These are phyloP conservation scores for Drosophila bunnanda DNA, from an alignment of 2,888 invertebrate species.

Conservation along the genomic window DNA sequence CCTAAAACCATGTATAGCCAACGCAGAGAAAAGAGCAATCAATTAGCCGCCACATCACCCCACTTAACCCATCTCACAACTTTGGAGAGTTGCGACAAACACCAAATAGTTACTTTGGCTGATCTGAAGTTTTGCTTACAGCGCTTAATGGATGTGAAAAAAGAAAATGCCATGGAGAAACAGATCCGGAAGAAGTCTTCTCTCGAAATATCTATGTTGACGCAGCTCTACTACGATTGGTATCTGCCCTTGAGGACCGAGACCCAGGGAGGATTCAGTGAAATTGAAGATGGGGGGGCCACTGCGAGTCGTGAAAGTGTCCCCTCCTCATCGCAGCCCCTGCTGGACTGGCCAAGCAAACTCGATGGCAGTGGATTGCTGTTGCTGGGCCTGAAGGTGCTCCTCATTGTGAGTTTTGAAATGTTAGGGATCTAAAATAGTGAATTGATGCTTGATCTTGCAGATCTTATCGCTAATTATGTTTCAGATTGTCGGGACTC, in stretches of 20 bases:
- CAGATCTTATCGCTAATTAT: conserved; percentile 55
- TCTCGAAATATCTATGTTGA: conserved; percentile 28
- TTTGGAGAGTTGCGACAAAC: conserved; percentile 32
- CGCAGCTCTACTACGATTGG: conserved; percentile 59
- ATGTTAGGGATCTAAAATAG: conserved; percentile 3
- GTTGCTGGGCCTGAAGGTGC: conserved; percentile 12
- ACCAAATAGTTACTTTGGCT: conserved; percentile 35
- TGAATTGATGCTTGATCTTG: conserved; percentile 16
- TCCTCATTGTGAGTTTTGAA: conserved; percentile 59
- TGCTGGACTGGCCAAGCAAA: conserved; percentile 9
- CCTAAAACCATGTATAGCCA: not conserved
- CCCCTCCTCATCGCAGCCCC: conserved; percentile 18
- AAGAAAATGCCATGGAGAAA: conserved; percentile 7
- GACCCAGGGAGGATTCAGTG: not conserved
- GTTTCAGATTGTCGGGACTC: conserved; percentile 74
- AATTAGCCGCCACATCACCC: not conserved
- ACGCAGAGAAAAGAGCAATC: conserved; percentile 4
- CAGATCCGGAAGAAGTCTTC: conserved; percentile 31
- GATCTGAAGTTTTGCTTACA: conserved; percentile 68
- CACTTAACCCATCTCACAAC: not conserved
- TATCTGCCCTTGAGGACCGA: conserved; percentile 52
- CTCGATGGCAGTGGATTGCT: conserved; percentile 22
- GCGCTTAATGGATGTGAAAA: conserved; percentile 12
- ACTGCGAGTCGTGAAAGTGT: not conserved
- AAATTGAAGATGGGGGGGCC: not conserved